Conservation (phyloP, 1,140 invertebrate species). For the Metopolophium dirhodum region DNA sequence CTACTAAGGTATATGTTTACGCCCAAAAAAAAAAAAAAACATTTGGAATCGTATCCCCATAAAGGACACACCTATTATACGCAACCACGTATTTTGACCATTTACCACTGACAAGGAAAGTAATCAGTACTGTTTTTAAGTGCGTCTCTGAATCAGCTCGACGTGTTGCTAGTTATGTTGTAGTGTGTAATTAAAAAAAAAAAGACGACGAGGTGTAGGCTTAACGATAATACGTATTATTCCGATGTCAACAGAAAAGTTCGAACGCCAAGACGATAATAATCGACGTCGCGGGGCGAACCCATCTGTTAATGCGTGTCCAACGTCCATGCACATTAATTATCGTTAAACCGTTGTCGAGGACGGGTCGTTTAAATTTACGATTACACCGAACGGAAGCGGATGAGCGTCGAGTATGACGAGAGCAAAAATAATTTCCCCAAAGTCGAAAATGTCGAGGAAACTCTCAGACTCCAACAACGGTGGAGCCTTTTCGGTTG, state of each 20-base stretch:
- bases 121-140: not conserved
- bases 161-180: not conserved
- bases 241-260: not conserved
- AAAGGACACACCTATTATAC: not conserved
- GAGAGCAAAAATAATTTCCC: not conserved
- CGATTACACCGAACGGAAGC: not conserved
- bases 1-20: too few relatives aligned
- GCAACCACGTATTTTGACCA: not conserved
- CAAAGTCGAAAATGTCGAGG: not conserved
- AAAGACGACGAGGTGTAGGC: not conserved
- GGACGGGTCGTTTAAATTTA: constrained; percentile 14
- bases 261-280: not conserved
- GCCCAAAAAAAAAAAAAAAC: not conserved
- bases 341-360: not conserved
- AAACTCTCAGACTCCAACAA: not conserved
- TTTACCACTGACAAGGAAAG: not conserved
- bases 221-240: not conserved
- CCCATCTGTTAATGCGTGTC: constrained; percentile 16
- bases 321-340: not conserved
- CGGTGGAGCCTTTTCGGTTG: too few relatives aligned
- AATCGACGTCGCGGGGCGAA: not conserved
- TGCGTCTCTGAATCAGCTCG: not conserved
- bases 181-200: not conserved
- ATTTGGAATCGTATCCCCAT: not conserved
- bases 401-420: not conserved